Evolutionary conservation across 53 echinoderm and acorn worm species (phyloP).

Genomic region (Glandiceps talaboti): DNA sequence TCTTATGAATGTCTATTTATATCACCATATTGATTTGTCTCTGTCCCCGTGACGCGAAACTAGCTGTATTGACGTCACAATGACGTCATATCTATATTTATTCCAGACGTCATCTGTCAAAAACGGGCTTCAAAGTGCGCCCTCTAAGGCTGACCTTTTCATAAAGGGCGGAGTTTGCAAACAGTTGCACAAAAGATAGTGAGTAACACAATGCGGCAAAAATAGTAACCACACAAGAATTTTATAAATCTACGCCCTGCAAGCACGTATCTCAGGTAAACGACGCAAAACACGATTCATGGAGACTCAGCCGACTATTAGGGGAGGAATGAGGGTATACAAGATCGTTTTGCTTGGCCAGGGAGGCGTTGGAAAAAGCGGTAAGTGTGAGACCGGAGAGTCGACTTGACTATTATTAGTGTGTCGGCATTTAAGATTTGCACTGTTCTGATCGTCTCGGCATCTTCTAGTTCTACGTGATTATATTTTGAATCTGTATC

Average conservation of each 20-base stretch:
- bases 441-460: too few species aligned
- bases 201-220: neutral
- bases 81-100: neutral
- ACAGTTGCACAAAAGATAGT: neutral
- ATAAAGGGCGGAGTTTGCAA: neutral
- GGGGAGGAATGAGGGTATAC: constrained; percentile 84
- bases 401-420: too few species aligned
- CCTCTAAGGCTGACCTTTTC: neutral
- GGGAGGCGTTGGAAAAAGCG: constrained; percentile 96
- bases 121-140: neutral
- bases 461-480: too few species aligned
- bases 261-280: neutral
- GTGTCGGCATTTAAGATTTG: too few species aligned
- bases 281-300: constrained; percentile 1
- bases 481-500: too few species aligned
- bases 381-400: constrained; percentile 28
- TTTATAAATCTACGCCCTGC: neutral
- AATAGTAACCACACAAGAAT: neutral
- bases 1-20: too few species aligned
- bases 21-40: too few species aligned
- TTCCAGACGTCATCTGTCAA: neutral
- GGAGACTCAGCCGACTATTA: constrained; percentile 42
- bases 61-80: neutral
- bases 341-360: constrained; percentile 90
- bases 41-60: too few species aligned